Evolutionary conservation across 2,797 vertebrate species (phyloP).

Genomic region (Eutrigla gurnardus): DNA sequence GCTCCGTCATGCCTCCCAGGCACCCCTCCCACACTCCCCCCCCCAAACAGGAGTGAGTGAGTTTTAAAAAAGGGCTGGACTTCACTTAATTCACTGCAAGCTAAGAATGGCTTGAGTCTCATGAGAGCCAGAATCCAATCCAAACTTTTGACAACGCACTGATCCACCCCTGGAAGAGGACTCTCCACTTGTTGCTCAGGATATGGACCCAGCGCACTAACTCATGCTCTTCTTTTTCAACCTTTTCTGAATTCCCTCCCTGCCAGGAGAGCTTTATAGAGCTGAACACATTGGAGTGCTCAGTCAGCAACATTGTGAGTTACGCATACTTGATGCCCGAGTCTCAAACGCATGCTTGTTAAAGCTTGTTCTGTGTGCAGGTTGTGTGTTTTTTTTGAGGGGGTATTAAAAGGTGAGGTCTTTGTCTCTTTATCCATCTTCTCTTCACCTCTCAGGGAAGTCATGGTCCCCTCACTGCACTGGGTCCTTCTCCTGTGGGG

Average conservation of each 20-base stretch:
- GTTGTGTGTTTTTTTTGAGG: neutral
- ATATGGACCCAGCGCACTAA: constrained; percentile 41
- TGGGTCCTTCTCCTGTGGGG: constrained; percentile 86
- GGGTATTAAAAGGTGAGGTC: constrained; percentile 24
- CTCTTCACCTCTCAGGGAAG: constrained; percentile 42
- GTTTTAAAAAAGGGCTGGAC: constrained; percentile 64
- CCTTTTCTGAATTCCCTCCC: constrained; percentile 7
- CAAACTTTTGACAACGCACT: constrained; percentile 24
- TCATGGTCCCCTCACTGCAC: constrained; percentile 74
- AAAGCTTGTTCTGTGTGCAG: constrained; percentile 59
- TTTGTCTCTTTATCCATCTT: constrained; percentile 13
- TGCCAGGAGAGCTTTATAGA: constrained; percentile 16
- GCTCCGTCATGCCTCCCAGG: constrained; percentile 30
- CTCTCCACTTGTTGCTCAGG: constrained; percentile 17
- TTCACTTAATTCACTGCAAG: constrained; percentile 47
- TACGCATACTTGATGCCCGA: constrained; percentile 52
- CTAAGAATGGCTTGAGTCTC: constrained; percentile 62
- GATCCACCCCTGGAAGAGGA: constrained; percentile 13
- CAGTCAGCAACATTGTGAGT: constrained; percentile 71
- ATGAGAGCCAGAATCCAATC: constrained; percentile 38
- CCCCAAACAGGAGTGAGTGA: constrained; percentile 66
- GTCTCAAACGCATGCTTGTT: constrained; percentile 50
- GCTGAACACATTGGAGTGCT: constrained; percentile 40
- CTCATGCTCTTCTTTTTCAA: constrained; percentile 42
- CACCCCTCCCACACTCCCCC: constrained; percentile 54